phyloP scores from a whole-genome alignment of 2,888 invertebrate species.

The Meghimatium bilineatum region DNA sequence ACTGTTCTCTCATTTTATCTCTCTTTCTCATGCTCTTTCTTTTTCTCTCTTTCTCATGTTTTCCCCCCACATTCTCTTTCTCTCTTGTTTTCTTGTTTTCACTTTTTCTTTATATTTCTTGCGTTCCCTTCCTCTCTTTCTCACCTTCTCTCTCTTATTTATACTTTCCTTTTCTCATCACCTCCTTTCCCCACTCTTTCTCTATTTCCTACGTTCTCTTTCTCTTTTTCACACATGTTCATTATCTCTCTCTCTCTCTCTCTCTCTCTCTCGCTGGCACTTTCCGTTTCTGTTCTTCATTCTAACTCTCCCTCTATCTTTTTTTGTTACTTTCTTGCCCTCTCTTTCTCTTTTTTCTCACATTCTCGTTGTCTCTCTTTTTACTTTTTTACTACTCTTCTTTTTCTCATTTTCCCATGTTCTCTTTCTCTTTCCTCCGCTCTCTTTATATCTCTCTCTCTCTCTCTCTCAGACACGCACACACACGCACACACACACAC shows the following conservation, averaged over 20 bases:
- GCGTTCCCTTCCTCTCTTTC: background rate
- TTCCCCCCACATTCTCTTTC: background rate
- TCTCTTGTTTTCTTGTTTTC: background rate
- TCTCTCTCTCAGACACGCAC: constrained; percentile 1
- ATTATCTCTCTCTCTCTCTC: background rate
- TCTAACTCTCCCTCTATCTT: constrained; percentile 4
- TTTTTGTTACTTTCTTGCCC: background rate
- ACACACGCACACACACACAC: background rate
- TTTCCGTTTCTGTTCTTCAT: background rate
- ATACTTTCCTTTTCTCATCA: background rate
- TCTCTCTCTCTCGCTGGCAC: background rate
- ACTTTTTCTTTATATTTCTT: background rate
- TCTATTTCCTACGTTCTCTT: background rate
- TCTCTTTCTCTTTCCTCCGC: background rate
- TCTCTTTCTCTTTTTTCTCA: background rate
- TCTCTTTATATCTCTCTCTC: background rate
- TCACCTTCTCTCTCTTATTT: background rate
- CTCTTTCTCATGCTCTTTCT: background rate
- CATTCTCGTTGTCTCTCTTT: background rate
- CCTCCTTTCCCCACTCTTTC: background rate
- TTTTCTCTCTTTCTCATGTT: background rate
- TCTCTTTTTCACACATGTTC: background rate
- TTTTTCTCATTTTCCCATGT: background rate
- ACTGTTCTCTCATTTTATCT: background rate
- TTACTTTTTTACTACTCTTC: no score